Conservation (phyloP, 2,797 vertebrate genomes). For the Eulemur albifrons region DNA sequence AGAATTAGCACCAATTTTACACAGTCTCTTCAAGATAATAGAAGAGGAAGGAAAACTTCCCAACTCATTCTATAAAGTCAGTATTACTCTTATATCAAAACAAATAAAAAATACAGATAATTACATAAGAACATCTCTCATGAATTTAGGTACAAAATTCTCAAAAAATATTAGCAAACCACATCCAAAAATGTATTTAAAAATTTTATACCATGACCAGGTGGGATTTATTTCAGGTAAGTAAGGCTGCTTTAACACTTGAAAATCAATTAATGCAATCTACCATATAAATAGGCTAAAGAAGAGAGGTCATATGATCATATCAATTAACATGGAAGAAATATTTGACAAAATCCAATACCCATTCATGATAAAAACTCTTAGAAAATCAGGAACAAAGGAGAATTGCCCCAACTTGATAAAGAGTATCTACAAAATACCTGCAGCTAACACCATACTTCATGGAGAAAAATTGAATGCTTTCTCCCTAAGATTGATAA, state of each 20-base stretch:
- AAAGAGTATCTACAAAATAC: neutral
- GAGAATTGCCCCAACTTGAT: neutral
- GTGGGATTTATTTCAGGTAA: neutral
- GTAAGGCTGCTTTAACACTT: neutral
- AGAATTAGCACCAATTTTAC: neutral
- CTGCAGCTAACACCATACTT: neutral
- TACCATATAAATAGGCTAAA: neutral
- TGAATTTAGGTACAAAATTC: neutral
- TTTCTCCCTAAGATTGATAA: neutral
- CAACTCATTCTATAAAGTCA: neutral
- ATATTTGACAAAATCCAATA: neutral
- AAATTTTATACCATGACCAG: neutral
- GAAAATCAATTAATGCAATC: conserved; percentile 16
- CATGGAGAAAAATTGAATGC: neutral
- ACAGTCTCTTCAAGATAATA: neutral
- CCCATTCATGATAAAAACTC: neutral
- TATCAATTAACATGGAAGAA: neutral
- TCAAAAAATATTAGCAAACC: neutral
- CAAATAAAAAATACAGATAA: neutral
- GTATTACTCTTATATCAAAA: neutral
- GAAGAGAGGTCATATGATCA: neutral
- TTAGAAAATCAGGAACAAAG: neutral
- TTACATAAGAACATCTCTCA: neutral
- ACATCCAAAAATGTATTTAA: neutral
- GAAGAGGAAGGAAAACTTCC: neutral